Conservation (phyloP, 2,113 vertebrate species). For the Aramus guarauna region DNA sequence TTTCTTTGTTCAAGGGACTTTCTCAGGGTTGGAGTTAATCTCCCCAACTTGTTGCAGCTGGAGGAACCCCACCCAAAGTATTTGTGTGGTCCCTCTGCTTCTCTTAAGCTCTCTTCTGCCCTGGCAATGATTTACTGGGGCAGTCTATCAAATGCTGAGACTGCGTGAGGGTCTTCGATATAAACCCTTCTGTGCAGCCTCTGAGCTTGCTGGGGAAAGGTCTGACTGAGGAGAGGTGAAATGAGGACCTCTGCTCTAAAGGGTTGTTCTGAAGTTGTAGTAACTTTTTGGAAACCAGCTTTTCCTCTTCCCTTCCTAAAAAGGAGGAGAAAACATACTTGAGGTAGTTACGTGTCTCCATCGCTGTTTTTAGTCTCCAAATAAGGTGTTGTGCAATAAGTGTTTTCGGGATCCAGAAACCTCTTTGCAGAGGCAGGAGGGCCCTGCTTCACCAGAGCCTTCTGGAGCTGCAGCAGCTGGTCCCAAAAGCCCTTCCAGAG, state of each 20-base stretch:
- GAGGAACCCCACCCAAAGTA: neutral
- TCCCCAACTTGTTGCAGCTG: neutral
- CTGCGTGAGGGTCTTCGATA: neutral
- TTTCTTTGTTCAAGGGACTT: neutral
- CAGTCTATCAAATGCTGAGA: accelerated
- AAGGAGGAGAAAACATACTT: constrained; percentile 59
- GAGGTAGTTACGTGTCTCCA: constrained; percentile 35
- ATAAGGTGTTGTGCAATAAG: constrained; percentile 46
- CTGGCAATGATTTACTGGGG: neutral
- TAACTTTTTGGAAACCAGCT: constrained; percentile 37
- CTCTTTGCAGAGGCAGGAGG: neutral
- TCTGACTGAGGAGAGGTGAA: neutral
- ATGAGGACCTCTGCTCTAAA: neutral
- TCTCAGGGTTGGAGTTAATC: neutral
- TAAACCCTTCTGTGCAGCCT: too few relatives aligned
- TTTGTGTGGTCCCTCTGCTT: neutral
- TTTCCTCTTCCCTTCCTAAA: constrained; percentile 55
- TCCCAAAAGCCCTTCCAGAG: neutral
- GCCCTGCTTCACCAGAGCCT: neutral
- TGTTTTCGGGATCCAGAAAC: neutral
- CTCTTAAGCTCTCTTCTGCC: neutral
- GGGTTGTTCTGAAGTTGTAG: neutral
- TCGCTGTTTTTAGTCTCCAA: constrained; percentile 1
- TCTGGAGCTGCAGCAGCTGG: neutral
- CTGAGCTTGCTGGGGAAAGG: neutral